A percentile compares a stretch with the other conserved stretches of the same genome.
Evolutionary conservation across 2,888 invertebrate genomes (phyloP).

Genomic region (Hecatera dysodea): DNA sequence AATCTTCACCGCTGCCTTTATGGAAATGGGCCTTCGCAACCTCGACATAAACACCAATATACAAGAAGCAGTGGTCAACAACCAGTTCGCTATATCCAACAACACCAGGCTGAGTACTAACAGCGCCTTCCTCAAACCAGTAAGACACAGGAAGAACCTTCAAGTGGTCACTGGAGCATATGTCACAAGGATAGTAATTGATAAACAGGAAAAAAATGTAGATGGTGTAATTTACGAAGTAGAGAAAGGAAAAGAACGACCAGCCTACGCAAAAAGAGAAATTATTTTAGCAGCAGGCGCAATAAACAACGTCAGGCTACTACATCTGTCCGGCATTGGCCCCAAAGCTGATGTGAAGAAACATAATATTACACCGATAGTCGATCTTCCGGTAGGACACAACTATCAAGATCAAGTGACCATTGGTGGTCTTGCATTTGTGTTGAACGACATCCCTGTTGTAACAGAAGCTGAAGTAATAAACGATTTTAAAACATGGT

Average conservation of each 20-base stretch:
- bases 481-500: slow-evolving; percentile 87
- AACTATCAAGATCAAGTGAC: slow-evolving; percentile 88
- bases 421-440: slow-evolving; percentile 85
- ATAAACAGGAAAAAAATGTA: slow-evolving; percentile 82
- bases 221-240: slow-evolving; percentile 85
- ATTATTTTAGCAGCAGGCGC: slow-evolving; percentile 85
- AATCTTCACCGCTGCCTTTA: slow-evolving; percentile 82
- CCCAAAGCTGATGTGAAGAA: slow-evolving; percentile 81
- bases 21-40: slow-evolving; percentile 85
- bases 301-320: slow-evolving; percentile 84
- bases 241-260: slow-evolving; percentile 84
- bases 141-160: slow-evolving; percentile 84
- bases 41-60: slow-evolving; percentile 85
- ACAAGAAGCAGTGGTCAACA: slow-evolving; percentile 84
- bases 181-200: slow-evolving; percentile 83
- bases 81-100: slow-evolving; percentile 85
- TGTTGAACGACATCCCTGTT: slow-evolving; percentile 79
- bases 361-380: slow-evolving; percentile 79
- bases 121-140: slow-evolving; percentile 84
- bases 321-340: slow-evolving; percentile 87
- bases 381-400: slow-evolving; percentile 84
- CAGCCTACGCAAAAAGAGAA: slow-evolving; percentile 86
- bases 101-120: slow-evolving; percentile 87
- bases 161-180: slow-evolving; percentile 83
- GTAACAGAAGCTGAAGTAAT: slow-evolving; percentile 81